Conservation (phyloP, 2,113 vertebrate species). For the Neopipo cinnamomea region DNA sequence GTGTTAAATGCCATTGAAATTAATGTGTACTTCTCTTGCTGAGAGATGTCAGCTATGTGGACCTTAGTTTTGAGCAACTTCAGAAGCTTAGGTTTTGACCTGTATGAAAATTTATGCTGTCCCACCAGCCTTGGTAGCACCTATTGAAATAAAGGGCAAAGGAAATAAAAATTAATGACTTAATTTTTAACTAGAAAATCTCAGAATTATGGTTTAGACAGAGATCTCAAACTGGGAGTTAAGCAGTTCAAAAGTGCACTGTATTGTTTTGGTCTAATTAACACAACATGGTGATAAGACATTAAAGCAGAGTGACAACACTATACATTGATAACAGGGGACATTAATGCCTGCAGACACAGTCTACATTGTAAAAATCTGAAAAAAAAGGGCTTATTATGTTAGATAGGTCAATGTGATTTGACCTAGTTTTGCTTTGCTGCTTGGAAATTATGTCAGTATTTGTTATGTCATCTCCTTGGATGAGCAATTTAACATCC, state of each 20-base stretch:
- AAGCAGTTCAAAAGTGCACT: slow-evolving; percentile 58
- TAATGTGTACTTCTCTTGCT: accelerated
- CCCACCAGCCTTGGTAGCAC: background rate
- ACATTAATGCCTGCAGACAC: slow-evolving; percentile 75
- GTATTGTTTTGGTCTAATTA: slow-evolving; percentile 78
- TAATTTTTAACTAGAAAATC: background rate
- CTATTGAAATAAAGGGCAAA: background rate
- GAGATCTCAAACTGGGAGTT: background rate
- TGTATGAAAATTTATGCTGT: background rate
- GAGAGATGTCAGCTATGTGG: background rate
- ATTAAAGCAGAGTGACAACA: slow-evolving; percentile 69
- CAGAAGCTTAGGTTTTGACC: background rate
- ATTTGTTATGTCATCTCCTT: slow-evolving; percentile 79
- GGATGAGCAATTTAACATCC: slow-evolving; percentile 75
- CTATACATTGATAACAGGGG: slow-evolving; percentile 70
- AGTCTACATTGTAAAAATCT: slow-evolving; percentile 73
- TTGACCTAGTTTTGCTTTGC: slow-evolving; percentile 81
- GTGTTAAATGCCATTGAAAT: background rate
- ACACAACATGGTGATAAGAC: slow-evolving; percentile 70
- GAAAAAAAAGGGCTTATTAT: slow-evolving; percentile 70
- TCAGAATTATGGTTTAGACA: background rate
- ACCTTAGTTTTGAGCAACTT: background rate
- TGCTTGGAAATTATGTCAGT: slow-evolving; percentile 78
- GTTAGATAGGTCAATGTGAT: slow-evolving; percentile 75
- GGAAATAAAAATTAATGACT: too few species aligned